Percentiles rank a stretch among this genome's conserved stretches.
phyloP scores from a whole-genome alignment of 2,888 invertebrate genomes.

The Sycophila texana region DNA sequence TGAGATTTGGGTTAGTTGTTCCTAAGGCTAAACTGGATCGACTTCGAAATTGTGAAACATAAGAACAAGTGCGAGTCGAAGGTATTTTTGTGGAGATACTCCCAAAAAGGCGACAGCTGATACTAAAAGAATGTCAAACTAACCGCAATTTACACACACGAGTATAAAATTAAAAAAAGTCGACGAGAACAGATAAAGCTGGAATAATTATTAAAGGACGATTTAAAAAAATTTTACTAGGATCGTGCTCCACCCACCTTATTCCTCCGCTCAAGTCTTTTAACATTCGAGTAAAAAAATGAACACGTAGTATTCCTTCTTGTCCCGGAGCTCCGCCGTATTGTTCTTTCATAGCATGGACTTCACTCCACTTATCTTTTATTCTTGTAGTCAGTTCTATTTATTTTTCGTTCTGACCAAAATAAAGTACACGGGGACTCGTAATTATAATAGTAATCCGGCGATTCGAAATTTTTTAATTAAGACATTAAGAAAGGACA shows the following conservation, averaged over 20 bases:
- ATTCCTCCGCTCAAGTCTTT: slow-evolving; percentile 54
- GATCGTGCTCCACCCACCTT: slow-evolving; percentile 52
- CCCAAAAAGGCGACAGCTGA: slow-evolving; percentile 36
- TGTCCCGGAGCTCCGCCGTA: slow-evolving; percentile 58
- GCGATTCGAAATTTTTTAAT: slow-evolving; percentile 47
- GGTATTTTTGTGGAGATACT: slow-evolving; percentile 39
- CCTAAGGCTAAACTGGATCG: slow-evolving; percentile 68
- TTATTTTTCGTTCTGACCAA: slow-evolving; percentile 60
- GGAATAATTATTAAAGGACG: slow-evolving; percentile 28
- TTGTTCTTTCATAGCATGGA: slow-evolving; percentile 61
- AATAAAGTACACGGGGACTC: slow-evolving; percentile 43
- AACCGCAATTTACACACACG: slow-evolving; percentile 43
- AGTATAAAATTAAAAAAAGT: slow-evolving; percentile 55
- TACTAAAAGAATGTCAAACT: slow-evolving; percentile 11
- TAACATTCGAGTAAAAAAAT: slow-evolving; percentile 49
- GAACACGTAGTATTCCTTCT: slow-evolving; percentile 58
- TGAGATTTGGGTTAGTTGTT: slow-evolving; percentile 72
- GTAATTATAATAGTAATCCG: slow-evolving; percentile 45
- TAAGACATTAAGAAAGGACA: slow-evolving; percentile 36
- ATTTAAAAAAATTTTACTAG: slow-evolving; percentile 45
- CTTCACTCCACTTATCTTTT: slow-evolving; percentile 60
- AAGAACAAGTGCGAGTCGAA: slow-evolving; percentile 38
- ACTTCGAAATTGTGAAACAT: slow-evolving; percentile 38
- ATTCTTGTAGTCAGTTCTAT: slow-evolving; percentile 59
- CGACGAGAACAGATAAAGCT: slow-evolving; percentile 30